Evolutionary conservation across 2,113 vertebrate species (phyloP).

Genomic region (Athene noctua): DNA sequence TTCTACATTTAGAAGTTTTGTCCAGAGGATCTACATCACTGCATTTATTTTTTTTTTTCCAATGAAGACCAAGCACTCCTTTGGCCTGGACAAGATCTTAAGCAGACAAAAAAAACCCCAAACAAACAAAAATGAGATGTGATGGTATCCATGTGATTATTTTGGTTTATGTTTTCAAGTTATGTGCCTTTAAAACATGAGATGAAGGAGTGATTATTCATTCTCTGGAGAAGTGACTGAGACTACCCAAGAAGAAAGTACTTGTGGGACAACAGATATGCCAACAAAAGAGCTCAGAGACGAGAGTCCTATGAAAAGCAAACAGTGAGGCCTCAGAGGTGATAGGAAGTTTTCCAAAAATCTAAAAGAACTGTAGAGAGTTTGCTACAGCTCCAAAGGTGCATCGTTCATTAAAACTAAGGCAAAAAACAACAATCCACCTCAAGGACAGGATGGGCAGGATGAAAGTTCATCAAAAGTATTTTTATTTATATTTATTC

Average conservation of each 20-base stretch:
- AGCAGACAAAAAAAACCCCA: rapidly evolving
- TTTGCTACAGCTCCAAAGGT: neutral
- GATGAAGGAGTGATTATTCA: neutral
- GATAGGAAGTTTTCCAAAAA: neutral
- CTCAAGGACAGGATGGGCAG: neutral
- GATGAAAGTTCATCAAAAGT: neutral
- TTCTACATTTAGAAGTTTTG: neutral
- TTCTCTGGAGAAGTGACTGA: neutral
- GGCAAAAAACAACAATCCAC: neutral
- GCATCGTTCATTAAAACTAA: neutral
- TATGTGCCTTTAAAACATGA: neutral
- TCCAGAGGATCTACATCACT: neutral
- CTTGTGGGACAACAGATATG: neutral
- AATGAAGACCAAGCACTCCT: neutral
- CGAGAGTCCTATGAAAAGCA: neutral
- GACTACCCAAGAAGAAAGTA: neutral
- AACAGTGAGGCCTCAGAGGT: neutral
- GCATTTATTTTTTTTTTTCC: neutral
- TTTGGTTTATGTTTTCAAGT: neutral
- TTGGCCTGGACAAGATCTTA: neutral
- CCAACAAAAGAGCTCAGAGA: neutral
- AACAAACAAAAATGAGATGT: neutral
- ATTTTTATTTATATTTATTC: neutral
- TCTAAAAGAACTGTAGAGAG: neutral
- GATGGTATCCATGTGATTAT: neutral